Evolutionary conservation across 2,888 invertebrate species (phyloP), one percentile per base, ranked within the genome.

Genomic region (Pycnomerus fuliginosus): DNA sequence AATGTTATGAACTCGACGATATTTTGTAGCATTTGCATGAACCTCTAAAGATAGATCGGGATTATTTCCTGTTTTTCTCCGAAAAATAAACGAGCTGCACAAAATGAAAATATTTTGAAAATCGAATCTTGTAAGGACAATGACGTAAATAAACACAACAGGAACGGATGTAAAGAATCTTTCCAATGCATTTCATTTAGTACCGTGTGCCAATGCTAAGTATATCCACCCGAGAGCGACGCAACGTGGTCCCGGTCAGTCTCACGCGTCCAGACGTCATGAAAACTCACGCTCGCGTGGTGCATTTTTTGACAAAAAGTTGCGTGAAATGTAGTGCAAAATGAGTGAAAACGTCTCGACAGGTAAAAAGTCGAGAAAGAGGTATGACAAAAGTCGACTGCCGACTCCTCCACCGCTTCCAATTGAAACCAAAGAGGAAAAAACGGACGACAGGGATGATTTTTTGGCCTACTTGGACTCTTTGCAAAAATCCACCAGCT

Each of bases 371-470:
- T 40, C 42, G 10, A 58, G 54, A 39, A 54, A 64, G 28, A 64
- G 59, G 45, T 51, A 57, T 17, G 62, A 61, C 38, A 56, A 55
- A 22, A 48, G 53, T 11, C 65, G 68, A 39, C 59, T 76, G 27
- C 76, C 76, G 11, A 69, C 71, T 7, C 75, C 75, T 11, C 75
- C 75, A 1, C 75, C 75, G 1, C 73, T 74, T 73, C 75, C 22
- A 3, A 25, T 3, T 20, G 20, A 40, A 37, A 3, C 5, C 5
- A 11, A 16, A 28, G 24, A 27, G 10, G 16, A 17, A 16, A n/a
- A n/a, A n/a, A n/a, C n/a, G n/a, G 50, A 52, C 10, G 50, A 54
- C 7, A 42, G 39, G 30, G 68, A 67, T n/a, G 75, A 76, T 22
- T 71, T 76, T 42, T 60, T 76, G 12, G 73, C 73, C 31, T 76